Conservation (phyloP, 2,113 vertebrate species). For the Chitala chitala region DNA sequence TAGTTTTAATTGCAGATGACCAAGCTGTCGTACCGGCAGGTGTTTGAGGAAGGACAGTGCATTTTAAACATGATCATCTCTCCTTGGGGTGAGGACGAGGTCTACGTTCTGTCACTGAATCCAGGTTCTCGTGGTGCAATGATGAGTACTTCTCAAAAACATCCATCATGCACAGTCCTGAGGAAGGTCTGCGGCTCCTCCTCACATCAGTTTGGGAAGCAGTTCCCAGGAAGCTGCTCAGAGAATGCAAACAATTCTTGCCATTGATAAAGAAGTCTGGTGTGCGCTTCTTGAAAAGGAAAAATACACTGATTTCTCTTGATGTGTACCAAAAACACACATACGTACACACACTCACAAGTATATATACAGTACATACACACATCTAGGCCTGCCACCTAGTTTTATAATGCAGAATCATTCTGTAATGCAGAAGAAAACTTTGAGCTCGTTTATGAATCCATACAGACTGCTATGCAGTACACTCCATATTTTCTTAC, state of each 20-base stretch:
- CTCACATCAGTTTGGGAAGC: slow-evolving; percentile 47
- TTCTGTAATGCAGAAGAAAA: neutral
- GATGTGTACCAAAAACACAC: too few species aligned
- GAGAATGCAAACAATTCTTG: slow-evolving; percentile 31
- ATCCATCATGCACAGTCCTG: neutral
- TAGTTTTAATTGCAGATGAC: neutral
- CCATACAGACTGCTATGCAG: too few species aligned
- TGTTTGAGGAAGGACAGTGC: neutral
- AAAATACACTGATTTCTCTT: neutral
- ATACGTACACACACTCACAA: neutral
- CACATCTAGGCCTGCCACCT: neutral
- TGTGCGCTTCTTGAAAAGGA: neutral
- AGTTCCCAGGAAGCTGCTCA: slow-evolving; percentile 32
- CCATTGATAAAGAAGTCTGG: neutral
- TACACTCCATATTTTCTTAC: too few species aligned
- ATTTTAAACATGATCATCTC: too few species aligned
- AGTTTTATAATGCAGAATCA: neutral
- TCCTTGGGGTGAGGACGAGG: too few species aligned
- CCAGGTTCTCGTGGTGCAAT: neutral
- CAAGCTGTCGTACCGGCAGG: too few species aligned
- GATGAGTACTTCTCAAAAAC: neutral
- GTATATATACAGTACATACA: neutral
- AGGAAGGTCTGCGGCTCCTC: slow-evolving; percentile 35
- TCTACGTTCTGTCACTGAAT: neutral
- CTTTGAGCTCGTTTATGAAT: too few species aligned